These are phyloP conservation scores for Penaeus chinensis DNA, from an alignment of 1,140 invertebrate genomes.

Conservation along the genomic window DNA sequence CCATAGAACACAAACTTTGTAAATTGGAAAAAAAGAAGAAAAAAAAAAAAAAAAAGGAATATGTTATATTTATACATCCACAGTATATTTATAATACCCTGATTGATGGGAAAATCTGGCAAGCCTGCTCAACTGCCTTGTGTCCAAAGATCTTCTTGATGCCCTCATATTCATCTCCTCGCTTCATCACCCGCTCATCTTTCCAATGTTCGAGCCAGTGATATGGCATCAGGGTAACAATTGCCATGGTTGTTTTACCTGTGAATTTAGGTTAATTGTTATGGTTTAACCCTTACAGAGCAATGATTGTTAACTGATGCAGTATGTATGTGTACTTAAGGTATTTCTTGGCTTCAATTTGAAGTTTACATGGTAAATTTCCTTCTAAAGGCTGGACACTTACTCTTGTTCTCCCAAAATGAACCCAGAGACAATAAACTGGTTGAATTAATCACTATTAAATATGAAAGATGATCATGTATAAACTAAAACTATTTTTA, in stretches of 20 bases:
- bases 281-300: background rate
- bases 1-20: background rate
- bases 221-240: slow-evolving; percentile 68
- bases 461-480: too few species aligned
- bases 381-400: too few species aligned
- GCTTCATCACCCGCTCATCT: slow-evolving; percentile 67
- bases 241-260: slow-evolving; percentile 66
- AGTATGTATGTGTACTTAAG: too few species aligned
- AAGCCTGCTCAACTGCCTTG: slow-evolving; percentile 67
- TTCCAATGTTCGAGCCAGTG: slow-evolving; percentile 69
- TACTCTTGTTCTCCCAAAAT: too few species aligned
- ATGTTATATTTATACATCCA: background rate
- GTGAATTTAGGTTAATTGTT: background rate
- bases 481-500: too few species aligned
- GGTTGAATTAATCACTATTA: too few species aligned
- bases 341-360: too few species aligned
- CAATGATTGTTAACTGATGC: too few species aligned
- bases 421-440: too few species aligned
- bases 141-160: slow-evolving; percentile 68
- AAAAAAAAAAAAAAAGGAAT: background rate
- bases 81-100: slow-evolving; percentile 35
- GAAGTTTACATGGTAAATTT: too few species aligned
- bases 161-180: slow-evolving; percentile 69
- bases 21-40: background rate
- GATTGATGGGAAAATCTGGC: slow-evolving; percentile 67